phyloP scores from a whole-genome alignment of 1,140 invertebrate genomes.

The Plutomurus gul region DNA sequence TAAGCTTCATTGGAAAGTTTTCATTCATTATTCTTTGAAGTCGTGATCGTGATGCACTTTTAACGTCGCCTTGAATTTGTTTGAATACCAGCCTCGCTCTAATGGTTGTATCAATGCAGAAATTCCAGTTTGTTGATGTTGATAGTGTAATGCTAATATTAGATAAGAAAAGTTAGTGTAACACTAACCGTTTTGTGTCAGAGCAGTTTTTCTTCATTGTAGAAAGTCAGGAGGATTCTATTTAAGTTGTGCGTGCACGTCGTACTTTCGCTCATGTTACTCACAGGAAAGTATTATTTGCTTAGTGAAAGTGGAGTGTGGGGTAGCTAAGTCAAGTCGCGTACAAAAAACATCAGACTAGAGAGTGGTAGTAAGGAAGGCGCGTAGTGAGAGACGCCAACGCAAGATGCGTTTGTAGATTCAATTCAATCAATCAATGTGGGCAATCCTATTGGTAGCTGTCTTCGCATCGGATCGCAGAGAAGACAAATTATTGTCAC shows the following conservation, averaged over 20 bases:
- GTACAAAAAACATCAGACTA: not conserved
- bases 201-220: not conserved
- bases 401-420: slow-evolving; percentile 3
- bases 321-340: not conserved
- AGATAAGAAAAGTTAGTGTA: not conserved
- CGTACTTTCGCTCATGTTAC: not conserved
- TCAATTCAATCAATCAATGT: slow-evolving; percentile 35
- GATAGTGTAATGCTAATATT: not conserved
- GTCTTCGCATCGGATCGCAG: slow-evolving; percentile 17
- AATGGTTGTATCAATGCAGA: too few relatives aligned
- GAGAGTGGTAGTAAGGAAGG: not conserved
- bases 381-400: not conserved
- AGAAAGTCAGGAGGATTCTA: too few relatives aligned
- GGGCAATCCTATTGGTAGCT: slow-evolving; percentile 25
- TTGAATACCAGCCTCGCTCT: too few relatives aligned
- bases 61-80: too few relatives aligned
- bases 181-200: slow-evolving; percentile 6
- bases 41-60: too few relatives aligned
- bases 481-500: slow-evolving; percentile 34
- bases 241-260: not conserved
- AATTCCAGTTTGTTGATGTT: not conserved
- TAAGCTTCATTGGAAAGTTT: too few relatives aligned
- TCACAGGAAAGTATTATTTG: not conserved
- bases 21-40: too few relatives aligned
- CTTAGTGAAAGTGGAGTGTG: not conserved